Percentiles rank a stretch among this genome's conserved stretches.
phyloP scores from a whole-genome alignment of 2,888 invertebrate genomes.

The Cyclophora albipunctata region DNA sequence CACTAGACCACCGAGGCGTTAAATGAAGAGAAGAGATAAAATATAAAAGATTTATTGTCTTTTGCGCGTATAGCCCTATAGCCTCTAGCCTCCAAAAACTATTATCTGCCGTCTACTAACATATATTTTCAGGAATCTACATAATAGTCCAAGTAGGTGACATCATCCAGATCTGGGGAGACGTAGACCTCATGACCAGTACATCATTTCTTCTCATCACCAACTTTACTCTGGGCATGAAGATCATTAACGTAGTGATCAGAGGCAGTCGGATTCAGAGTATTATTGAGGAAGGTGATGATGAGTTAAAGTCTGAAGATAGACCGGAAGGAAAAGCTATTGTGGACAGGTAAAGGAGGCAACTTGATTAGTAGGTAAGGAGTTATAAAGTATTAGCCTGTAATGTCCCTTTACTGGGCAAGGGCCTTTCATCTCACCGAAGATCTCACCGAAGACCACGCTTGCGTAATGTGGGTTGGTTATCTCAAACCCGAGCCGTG shows the following conservation, averaged over 20 bases:
- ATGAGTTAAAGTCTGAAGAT: background rate
- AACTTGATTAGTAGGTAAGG: background rate
- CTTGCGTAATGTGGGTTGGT: no score
- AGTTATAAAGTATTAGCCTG: no score
- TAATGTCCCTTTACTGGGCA: no score
- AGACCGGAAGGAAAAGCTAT: background rate
- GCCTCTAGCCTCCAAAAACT: no score
- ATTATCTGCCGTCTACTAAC: no score
- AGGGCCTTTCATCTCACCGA: no score
- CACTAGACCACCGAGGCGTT: no score
- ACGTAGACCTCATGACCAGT: conserved; percentile 4
- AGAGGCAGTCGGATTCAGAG: background rate
- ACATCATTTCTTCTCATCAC: conserved; percentile 4
- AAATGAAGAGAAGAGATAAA: no score
- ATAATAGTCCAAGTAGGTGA: conserved; percentile 1
- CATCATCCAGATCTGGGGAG: conserved; percentile 4
- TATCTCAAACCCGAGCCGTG: no score
- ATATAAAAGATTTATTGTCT: no score
- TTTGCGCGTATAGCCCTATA: no score
- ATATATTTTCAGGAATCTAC: background rate
- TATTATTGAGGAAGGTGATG: conserved; percentile 1
- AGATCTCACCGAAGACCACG: no score
- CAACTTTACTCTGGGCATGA: background rate
- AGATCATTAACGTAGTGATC: conserved; percentile 1
- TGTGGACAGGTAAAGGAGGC: background rate